These are phyloP conservation scores for Craseonycteris thonglongyai DNA, from an alignment of 2,113 vertebrate genomes.

Conservation along the genomic window DNA sequence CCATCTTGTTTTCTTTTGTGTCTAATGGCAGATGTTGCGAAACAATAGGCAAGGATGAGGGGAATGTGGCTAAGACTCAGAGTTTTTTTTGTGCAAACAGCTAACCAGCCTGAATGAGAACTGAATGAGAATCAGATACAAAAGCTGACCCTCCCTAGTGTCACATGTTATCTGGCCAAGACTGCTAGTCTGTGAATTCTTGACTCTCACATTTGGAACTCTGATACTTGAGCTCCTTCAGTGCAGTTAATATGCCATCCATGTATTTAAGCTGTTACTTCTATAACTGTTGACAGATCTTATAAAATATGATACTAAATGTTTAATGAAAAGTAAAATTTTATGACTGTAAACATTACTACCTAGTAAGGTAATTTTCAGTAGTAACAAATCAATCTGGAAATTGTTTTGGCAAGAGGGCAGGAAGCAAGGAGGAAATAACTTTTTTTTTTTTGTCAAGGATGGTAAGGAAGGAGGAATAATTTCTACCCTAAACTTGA, in stretches of 20 bases:
- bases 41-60: background rate
- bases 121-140: background rate
- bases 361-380: background rate
- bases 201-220: background rate
- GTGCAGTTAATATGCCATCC: background rate
- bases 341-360: background rate
- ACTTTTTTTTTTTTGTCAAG: background rate
- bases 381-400: background rate
- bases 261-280: background rate
- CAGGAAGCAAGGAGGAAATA: background rate
- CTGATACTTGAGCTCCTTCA: background rate
- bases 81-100: background rate
- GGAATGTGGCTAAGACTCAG: background rate
- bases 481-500: background rate
- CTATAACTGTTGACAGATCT: background rate
- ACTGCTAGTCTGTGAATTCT: background rate
- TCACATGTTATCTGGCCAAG: background rate
- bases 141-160: background rate
- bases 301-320: background rate
- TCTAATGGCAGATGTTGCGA: background rate
- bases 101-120: background rate
- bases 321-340: background rate
- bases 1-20: background rate
- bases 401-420: background rate
- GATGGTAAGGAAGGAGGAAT: background rate